Conservation (phyloP, 2,888 invertebrate genomes). For the Diachrysia chrysitis region DNA sequence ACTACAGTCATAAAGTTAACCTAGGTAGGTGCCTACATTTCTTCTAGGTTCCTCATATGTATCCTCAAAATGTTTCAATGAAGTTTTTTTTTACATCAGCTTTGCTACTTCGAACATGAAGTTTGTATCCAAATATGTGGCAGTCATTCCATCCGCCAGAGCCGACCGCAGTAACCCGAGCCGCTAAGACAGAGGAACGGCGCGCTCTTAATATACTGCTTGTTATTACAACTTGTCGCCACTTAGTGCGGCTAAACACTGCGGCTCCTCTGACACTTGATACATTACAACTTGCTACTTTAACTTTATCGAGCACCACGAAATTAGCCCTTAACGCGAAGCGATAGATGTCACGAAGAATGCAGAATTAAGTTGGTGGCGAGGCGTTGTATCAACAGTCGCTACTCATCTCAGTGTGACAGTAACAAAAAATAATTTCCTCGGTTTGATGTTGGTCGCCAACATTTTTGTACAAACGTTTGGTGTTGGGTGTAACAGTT, state of each 20-base stretch:
- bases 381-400: conserved; percentile 70
- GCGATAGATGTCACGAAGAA: conserved; percentile 14
- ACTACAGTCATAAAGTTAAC: no score
- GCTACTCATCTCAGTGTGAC: conserved; percentile 76
- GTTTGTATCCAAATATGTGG: conserved; percentile 33
- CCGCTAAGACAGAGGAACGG: conserved; percentile 60
- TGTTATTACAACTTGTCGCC: conserved; percentile 85
- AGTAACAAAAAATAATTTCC: conserved; percentile 61
- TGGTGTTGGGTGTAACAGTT: conserved; percentile 35
- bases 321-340: conserved; percentile 44
- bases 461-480: conserved; percentile 53
- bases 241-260: conserved; percentile 74
- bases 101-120: conserved; percentile 32
- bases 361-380: conserved; percentile 24
- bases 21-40: no score
- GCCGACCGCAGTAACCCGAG: conserved; percentile 62
- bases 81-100: no score
- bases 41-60: no score
- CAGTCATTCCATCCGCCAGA: conserved; percentile 13
- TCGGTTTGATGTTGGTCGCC: conserved; percentile 25
- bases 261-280: conserved; percentile 78
- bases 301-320: conserved; percentile 1
- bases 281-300: conserved; percentile 54
- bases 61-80: no score
- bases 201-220: conserved; percentile 75